Base-by-base conservation (phyloP, 2,113 vertebrate genomes). In the Sylvilagus bachmani region DNA sequence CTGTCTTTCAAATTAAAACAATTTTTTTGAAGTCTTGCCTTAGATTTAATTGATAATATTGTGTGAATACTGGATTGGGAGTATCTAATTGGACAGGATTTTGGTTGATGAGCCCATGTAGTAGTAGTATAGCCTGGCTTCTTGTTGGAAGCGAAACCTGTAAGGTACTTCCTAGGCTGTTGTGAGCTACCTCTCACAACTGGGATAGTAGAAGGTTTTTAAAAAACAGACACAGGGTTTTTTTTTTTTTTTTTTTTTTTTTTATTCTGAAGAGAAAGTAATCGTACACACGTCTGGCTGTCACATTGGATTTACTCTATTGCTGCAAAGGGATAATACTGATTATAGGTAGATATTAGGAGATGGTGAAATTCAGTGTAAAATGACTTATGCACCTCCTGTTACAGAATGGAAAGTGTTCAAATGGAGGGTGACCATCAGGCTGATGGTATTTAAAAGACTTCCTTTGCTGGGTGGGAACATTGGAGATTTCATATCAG, bases 21-120 rank as follows among this genome's bases (percentile, higher is more conserved):
- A 44, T 44, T 44, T 44, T 44, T 44, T 44, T 44, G 44, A 44
- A 44, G 44, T 44, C 44, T 44, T 44, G 44, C 44, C 44, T 90
- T 91, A 78, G 83, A 82, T 64, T 73, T 29, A 94, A 7, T 55
- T 78, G 79, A 92, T 89, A 78, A 70, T 75, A 38, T 89, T 86
- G 3, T 27, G 10, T 94, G 55, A 81, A 16, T 79, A 58, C 22
- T 91, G 6, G 29, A 70, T 49, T 75, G 19, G 27, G 66, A 84
- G 36, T 25, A 31, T 91, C 10, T 75, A 64, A 17, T n/a, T 44
- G 84, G 36, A 25, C 51, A 83, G 75, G 73, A 70, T 61, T 93
- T 95, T 73, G 62, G 24, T 33, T 92, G 86, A 69, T 89, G 75
- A 83, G 25, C 70, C 31, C 73, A 3, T 53, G 69, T 38, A 64